Evolutionary conservation across 30 jellyfish, hydroid and myxozoan species (phyloP), one percentile per base, ranked within the genome.

Genomic region (Turritopsis dohrnii): DNA sequence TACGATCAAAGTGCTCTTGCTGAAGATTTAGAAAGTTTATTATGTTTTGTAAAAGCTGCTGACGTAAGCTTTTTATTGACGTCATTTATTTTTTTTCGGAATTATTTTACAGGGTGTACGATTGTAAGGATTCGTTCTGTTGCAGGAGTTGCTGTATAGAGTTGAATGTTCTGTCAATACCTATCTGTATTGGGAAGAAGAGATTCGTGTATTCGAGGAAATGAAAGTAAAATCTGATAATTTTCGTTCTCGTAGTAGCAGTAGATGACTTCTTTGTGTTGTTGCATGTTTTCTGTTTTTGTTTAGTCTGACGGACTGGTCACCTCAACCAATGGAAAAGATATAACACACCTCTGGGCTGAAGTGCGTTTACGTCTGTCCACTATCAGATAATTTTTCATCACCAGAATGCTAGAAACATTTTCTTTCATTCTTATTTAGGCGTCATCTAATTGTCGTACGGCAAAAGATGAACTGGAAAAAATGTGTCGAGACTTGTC

Each of bases 101-200:
- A n/a, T n/a, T n/a, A n/a, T n/a, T n/a, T n/a, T n/a, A n/a, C n/a
- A n/a, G n/a, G n/a, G n/a, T n/a, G n/a, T n/a, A n/a, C n/a, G n/a
- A n/a, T 41, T 41, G 60, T 41, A 41, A 41, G 60, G 60, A 3
- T 41, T 41, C 9, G 60, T 71, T 52, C 79, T 69, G 13, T 71
- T 84, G 52, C 71, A 93, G 98, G 88, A 79, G 74, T 79, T 93
- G 83, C 29, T 93, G 72, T 65, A 30, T 8, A 88, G 96, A 9
- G 95, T 88, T 28, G 98, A 88, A 54, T 81, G 80, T 21, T 69
- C 75, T 18, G 90, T 87, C 1, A 89, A 84, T 76, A 93, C 96
- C 28, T 93, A 71, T 75, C 79, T 93, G 71, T 93, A 79, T 71
- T 93, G 98, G 98, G 94, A 93, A 65, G 98, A 93, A 69, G 92